phyloP scores from a whole-genome alignment of 2,888 invertebrate genomes.

The Stegana nigrithorax region DNA sequence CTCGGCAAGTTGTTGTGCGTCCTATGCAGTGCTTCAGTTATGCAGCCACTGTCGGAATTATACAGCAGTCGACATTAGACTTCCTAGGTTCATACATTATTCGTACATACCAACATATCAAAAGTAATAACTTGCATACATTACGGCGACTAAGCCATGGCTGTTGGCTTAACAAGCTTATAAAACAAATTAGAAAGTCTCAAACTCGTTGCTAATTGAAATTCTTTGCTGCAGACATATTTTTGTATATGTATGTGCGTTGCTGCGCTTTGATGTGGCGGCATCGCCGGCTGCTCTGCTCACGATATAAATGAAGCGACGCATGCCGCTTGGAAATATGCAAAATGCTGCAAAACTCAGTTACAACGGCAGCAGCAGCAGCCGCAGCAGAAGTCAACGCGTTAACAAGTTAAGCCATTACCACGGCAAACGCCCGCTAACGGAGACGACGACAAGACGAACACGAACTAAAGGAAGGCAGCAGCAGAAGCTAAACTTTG shows the following conservation, averaged over 20 bases:
- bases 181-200: neutral
- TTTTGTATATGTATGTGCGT: no score
- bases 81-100: no score
- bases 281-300: no score
- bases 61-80: no score
- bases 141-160: no score
- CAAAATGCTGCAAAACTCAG: slow-evolving; percentile 1
- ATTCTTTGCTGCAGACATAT: slow-evolving; percentile 1
- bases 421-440: neutral
- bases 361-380: neutral
- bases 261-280: no score
- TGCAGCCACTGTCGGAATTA: neutral
- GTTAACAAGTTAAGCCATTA: slow-evolving; percentile 3
- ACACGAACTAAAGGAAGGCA: no score
- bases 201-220: slow-evolving; percentile 1
- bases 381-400: no score
- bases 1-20: neutral
- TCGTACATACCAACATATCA: no score
- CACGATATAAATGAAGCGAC: no score
- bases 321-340: no score
- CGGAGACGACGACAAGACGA: neutral
- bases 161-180: slow-evolving; percentile 4
- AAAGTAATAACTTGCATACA: no score
- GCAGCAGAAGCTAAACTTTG: neutral
- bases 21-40: neutral